Evolutionary conservation across 1,140 invertebrate species (phyloP).

Genomic region (Limonius californicus): DNA sequence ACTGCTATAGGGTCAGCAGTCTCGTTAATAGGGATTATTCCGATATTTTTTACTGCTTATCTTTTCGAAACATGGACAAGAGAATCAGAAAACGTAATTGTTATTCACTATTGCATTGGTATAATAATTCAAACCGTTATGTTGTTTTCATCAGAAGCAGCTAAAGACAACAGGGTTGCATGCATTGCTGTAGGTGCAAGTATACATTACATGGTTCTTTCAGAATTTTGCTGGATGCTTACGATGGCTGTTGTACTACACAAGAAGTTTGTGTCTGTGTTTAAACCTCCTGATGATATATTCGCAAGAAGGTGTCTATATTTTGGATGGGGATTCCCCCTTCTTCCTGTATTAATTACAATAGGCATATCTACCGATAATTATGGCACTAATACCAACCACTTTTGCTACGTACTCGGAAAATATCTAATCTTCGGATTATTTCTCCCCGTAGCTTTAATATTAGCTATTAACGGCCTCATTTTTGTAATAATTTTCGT

Average conservation of each 20-base stretch:
- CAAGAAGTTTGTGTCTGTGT: slow-evolving; percentile 56
- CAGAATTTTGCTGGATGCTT: slow-evolving; percentile 64
- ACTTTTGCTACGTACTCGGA: background rate
- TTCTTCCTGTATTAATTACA: slow-evolving; percentile 32
- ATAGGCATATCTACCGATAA: background rate
- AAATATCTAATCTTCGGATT: background rate
- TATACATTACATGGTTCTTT: slow-evolving; percentile 59
- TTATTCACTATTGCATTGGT: slow-evolving; percentile 56
- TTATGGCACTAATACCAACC: background rate
- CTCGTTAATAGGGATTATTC: slow-evolving; percentile 55
- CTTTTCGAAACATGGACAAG: slow-evolving; percentile 58
- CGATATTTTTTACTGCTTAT: slow-evolving; percentile 56
- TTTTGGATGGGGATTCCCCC: slow-evolving; percentile 43
- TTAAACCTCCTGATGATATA: slow-evolving; percentile 47
- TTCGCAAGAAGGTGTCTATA: slow-evolving; percentile 40
- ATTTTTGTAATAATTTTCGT: background rate
- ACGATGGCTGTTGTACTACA: slow-evolving; percentile 61
- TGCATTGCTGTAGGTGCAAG: slow-evolving; percentile 41
- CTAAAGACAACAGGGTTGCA: slow-evolving; percentile 48
- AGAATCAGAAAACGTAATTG: slow-evolving; percentile 59
- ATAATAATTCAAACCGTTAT: slow-evolving; percentile 56
- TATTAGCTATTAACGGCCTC: background rate
- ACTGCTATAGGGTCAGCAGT: slow-evolving; percentile 57
- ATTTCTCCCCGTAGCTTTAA: background rate
- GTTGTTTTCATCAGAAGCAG: slow-evolving; percentile 48